Evolutionary conservation across 2,888 invertebrate genomes (phyloP).

Genomic region (Dromius quadrimaculatus): DNA sequence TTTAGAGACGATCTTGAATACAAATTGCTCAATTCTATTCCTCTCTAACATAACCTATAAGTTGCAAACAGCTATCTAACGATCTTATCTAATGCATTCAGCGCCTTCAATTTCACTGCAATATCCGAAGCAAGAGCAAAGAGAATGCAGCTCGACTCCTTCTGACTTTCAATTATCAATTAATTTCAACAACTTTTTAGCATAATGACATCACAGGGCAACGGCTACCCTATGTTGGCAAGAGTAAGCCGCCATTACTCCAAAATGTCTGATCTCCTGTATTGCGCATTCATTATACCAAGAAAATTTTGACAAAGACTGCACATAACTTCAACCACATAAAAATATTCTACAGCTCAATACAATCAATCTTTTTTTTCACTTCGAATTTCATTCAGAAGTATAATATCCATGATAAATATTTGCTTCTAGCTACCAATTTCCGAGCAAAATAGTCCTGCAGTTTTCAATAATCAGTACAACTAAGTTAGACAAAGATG

Average conservation of each 20-base stretch:
- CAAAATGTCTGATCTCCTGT: no score
- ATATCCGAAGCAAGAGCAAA: constrained; percentile 35
- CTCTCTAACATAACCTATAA: constrained; percentile 32
- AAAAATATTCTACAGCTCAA: no score
- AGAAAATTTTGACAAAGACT: no score
- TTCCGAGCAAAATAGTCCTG: no score
- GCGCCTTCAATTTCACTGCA: constrained; percentile 26
- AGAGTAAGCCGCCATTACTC: constrained; percentile 15
- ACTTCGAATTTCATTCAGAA: no score
- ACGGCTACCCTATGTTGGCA: constrained; percentile 22
- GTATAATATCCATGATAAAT: no score
- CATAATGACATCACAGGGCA: constrained; percentile 41
- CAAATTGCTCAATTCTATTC: constrained; percentile 31
- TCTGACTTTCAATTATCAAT: constrained; percentile 44
- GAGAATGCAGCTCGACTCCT: constrained; percentile 33
- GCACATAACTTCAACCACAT: no score
- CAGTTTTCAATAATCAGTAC: no score
- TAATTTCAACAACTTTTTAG: constrained; percentile 46
- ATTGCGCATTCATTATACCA: no score
- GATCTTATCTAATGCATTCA: constrained; percentile 39
- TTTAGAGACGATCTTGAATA: constrained; percentile 31
- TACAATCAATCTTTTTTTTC: no score
- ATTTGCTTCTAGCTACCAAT: no score
- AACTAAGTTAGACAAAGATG: constrained; percentile 5
- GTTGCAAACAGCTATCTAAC: constrained; percentile 34